Evolutionary conservation across 2,888 invertebrate genomes (phyloP).

Genomic region (Leptarthrus brevirostris): DNA sequence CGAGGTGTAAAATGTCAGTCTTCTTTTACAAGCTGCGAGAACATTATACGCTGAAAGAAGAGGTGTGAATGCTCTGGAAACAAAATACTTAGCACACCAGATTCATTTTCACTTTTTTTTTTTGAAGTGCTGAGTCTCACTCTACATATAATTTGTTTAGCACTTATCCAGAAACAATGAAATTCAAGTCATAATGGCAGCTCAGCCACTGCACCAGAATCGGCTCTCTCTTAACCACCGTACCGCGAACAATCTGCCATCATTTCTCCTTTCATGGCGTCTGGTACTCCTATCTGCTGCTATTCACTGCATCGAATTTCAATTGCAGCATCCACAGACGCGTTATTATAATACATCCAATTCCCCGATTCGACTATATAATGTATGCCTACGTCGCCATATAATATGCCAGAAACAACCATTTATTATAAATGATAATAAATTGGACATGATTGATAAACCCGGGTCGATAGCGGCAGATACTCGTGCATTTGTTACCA

Average conservation of each 20-base stretch:
- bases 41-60: neutral
- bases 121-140: neutral
- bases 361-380: too few relatives aligned
- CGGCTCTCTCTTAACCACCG: neutral
- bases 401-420: constrained; percentile 34
- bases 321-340: neutral
- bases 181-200: neutral
- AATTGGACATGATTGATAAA: constrained; percentile 49
- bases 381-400: neutral
- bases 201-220: neutral
- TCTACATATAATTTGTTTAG: neutral
- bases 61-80: neutral
- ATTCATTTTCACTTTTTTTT: neutral
- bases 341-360: neutral
- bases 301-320: neutral
- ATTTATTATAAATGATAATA: constrained; percentile 50
- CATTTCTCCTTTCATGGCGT: neutral
- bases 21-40: neutral
- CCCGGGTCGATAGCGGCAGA: constrained; percentile 38
- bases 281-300: neutral
- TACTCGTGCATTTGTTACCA: constrained; percentile 8
- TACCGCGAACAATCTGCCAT: neutral
- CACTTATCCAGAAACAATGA: neutral
- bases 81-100: neutral
- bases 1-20: constrained; percentile 1